Evolutionary conservation across 2,797 vertebrate species (phyloP), one percentile per base, ranked within the genome.

Genomic region (Sitta carolinensis): DNA sequence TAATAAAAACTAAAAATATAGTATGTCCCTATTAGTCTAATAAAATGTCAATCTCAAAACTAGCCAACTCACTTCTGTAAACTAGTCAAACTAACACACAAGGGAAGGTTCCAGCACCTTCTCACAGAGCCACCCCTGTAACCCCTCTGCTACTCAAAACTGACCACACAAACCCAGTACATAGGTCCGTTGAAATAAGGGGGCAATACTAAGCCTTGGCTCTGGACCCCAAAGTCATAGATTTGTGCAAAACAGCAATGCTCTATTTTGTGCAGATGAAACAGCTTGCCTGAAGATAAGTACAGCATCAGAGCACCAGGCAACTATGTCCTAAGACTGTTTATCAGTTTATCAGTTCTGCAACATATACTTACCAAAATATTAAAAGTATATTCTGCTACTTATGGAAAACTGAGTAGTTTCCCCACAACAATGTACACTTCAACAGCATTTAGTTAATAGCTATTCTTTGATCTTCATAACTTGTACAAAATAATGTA

Each of bases 121-220:
- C 58, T 51, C 29, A 58, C 15, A 61, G 30, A 88, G 5, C 10
- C 21, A 19, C 8, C 3, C 42, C 22, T 38, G 27, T 8, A 38
- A 12, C 12, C 12, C 3, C 23, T 68, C 23, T 54, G 29, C 32
- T 30, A 4, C 14, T 23, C 26, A 45, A 55, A 62, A 29, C 17
- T 38, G n/a, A 19, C 10, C 20, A 34, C 18, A 43, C 4, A 80
- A 62, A 45, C 6, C 17, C 17, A 50, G 16, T 26, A 10, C 20
- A 13, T 0, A 8, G 2, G 5, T 32, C 50, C 20, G 72, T 1
- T 12, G 29, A 81, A 59, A 5, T n/a, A 34, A 66, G 2, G 4
- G 5, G 11, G 3, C 7, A 36, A 5, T 47, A 25, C 12, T 9
- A 38, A 16, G 32, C 11, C 8, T 83, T 62, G 22, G 19, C 13